phyloP scores from a whole-genome alignment of 1,140 invertebrate genomes.

The Yoshiicerus persimilis region DNA sequence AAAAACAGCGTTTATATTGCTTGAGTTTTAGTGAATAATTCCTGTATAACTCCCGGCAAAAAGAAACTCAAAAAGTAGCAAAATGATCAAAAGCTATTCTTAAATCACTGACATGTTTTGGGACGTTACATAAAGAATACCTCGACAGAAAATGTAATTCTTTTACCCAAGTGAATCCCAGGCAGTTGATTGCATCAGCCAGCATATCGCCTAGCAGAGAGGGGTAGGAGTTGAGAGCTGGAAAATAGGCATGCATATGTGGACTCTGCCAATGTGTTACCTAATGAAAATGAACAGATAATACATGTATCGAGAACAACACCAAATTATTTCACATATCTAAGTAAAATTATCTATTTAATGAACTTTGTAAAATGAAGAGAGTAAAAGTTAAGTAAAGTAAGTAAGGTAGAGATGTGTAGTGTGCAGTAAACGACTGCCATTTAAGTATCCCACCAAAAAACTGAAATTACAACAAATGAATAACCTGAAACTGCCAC shows the following conservation, averaged over 20 bases:
- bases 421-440: too few relatives aligned
- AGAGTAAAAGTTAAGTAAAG: too few relatives aligned
- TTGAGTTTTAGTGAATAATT: too few relatives aligned
- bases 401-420: too few relatives aligned
- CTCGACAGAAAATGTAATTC: conserved; percentile 15
- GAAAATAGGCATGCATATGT: conserved; percentile 98
- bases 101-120: neutral
- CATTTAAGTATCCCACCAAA: too few relatives aligned
- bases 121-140: neutral
- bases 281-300: conserved; percentile 51
- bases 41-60: too few relatives aligned
- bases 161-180: conserved; percentile 89
- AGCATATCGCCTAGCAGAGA: conserved; percentile 95
- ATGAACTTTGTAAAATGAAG: too few relatives aligned
- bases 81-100: neutral
- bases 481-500: too few relatives aligned
- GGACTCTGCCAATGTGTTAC: conserved; percentile 93
- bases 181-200: conserved; percentile 86
- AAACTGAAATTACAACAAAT: too few relatives aligned
- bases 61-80: too few relatives aligned
- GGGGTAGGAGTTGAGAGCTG: conserved; percentile 92
- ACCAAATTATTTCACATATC: neutral
- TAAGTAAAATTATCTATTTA: too few relatives aligned
- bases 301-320: neutral
- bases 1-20: too few relatives aligned